Evolutionary conservation across 2,113 vertebrate genomes (phyloP).

Genomic region (Enhydra lutris): DNA sequence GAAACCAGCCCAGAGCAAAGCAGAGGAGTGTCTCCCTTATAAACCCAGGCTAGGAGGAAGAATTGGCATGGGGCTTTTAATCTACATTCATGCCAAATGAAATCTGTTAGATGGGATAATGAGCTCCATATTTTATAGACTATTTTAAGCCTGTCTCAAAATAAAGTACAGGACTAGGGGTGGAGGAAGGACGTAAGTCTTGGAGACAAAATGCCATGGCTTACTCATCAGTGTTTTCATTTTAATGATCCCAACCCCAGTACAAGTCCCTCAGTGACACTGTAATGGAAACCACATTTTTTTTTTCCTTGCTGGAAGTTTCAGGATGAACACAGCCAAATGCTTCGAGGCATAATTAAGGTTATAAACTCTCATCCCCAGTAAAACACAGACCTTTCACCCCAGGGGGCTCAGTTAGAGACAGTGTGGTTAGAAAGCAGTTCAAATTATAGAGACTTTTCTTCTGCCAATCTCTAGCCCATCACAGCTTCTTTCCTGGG

Average conservation of each 20-base stretch:
- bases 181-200: slow-evolving; percentile 77
- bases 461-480: neutral
- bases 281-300: slow-evolving; percentile 83
- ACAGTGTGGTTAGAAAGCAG: slow-evolving; percentile 42
- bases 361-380: slow-evolving; percentile 58
- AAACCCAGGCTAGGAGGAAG: slow-evolving; percentile 72
- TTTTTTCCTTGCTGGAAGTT: slow-evolving; percentile 73
- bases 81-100: slow-evolving; percentile 81
- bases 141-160: slow-evolving; percentile 84
- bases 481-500: slow-evolving; percentile 28
- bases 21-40: slow-evolving; percentile 50
- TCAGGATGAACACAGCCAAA: slow-evolving; percentile 73
- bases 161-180: slow-evolving; percentile 75
- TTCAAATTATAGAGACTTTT: slow-evolving; percentile 55
- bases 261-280: slow-evolving; percentile 75
- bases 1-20: slow-evolving; percentile 20
- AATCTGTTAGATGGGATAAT: slow-evolving; percentile 83
- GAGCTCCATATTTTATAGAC: slow-evolving; percentile 81
- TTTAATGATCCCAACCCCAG: slow-evolving; percentile 74
- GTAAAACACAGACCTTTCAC: slow-evolving; percentile 57
- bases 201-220: slow-evolving; percentile 80
- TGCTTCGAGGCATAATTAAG: slow-evolving; percentile 76
- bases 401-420: slow-evolving; percentile 27
- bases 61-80: slow-evolving; percentile 76
- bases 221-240: slow-evolving; percentile 81